phyloP scores from a whole-genome alignment of 2,797 vertebrate species.

The Sitta carolinensis region DNA sequence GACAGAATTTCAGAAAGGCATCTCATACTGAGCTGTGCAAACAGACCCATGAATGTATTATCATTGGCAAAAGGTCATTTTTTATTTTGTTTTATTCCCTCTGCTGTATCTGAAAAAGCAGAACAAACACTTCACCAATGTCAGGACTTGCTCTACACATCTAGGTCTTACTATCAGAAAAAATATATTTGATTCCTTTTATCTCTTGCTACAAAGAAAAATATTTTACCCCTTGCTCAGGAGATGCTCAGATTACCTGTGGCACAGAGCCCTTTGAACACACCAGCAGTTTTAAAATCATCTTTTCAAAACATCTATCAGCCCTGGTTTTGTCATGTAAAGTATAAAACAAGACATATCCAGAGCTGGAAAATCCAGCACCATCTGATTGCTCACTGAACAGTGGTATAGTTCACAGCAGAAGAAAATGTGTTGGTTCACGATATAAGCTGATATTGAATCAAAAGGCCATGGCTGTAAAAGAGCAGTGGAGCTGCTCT shows the following conservation, averaged over 20 bases:
- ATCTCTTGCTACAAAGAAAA: not conserved
- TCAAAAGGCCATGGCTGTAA: not conserved
- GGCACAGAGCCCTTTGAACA: not conserved
- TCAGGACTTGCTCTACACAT: not conserved
- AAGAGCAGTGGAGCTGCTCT: not conserved
- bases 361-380: not conserved
- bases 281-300: not conserved
- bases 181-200: not conserved
- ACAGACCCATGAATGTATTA: constrained; percentile 19
- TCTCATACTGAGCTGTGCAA: not conserved
- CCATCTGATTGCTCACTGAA: not conserved
- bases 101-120: not conserved
- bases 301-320: not conserved
- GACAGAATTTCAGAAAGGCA: not conserved
- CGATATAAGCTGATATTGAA: not conserved
- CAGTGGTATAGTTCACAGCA: not conserved
- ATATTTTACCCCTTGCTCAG: not conserved
- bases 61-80: constrained; percentile 25
- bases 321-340: not conserved
- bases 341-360: not conserved
- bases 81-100: not conserved
- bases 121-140: not conserved
- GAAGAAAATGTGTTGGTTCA: not conserved
- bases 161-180: not conserved
- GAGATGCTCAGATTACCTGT: not conserved